A percentile compares a stretch with the other conserved stretches of the same genome.
These are phyloP conservation scores for Nasonia giraulti DNA, from an alignment of 1,140 invertebrate genomes.

Conservation along the genomic window DNA sequence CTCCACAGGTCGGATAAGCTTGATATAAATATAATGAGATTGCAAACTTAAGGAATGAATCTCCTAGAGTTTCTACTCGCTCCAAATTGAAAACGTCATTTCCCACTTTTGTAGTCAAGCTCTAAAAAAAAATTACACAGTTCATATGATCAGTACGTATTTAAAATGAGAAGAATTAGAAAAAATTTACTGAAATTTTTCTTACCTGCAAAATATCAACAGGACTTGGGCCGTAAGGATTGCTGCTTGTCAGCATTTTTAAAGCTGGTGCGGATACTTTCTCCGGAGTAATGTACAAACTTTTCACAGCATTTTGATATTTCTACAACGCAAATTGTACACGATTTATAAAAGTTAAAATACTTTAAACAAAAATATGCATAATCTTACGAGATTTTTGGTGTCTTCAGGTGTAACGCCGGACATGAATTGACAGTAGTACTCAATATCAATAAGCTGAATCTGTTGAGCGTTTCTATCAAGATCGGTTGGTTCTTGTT, in stretches of 20 bases:
- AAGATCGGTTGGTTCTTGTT: conserved; percentile 80
- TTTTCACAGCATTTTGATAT: background rate
- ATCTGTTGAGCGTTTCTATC: conserved; percentile 76
- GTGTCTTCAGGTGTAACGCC: conserved; percentile 21
- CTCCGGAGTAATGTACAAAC: conserved; percentile 34
- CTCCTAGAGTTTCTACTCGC: conserved; percentile 89
- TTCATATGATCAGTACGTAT: background rate
- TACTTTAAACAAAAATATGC: background rate
- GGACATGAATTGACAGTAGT: conserved; percentile 79
- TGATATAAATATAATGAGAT: conserved; percentile 83
- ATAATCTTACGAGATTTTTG: conserved; percentile 50
- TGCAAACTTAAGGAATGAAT: conserved; percentile 91
- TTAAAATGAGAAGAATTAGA: background rate
- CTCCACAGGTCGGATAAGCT: conserved; percentile 80
- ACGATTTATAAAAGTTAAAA: background rate
- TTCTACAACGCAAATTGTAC: conserved; percentile 41
- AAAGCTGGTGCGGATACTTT: conserved; percentile 50
- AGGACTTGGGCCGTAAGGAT: conserved; percentile 55
- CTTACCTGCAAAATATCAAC: conserved; percentile 55
- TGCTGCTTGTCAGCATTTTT: conserved; percentile 48
- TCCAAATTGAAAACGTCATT: conserved; percentile 90
- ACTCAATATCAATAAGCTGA: conserved; percentile 80
- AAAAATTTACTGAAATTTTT: background rate
- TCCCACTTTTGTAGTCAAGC: conserved; percentile 82
- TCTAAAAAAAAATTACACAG: conserved; percentile 64